Percentiles rank a stretch among this genome's conserved stretches.
Evolutionary conservation across 2,113 vertebrate genomes (phyloP).

Genomic region (Leptosomus discolor): DNA sequence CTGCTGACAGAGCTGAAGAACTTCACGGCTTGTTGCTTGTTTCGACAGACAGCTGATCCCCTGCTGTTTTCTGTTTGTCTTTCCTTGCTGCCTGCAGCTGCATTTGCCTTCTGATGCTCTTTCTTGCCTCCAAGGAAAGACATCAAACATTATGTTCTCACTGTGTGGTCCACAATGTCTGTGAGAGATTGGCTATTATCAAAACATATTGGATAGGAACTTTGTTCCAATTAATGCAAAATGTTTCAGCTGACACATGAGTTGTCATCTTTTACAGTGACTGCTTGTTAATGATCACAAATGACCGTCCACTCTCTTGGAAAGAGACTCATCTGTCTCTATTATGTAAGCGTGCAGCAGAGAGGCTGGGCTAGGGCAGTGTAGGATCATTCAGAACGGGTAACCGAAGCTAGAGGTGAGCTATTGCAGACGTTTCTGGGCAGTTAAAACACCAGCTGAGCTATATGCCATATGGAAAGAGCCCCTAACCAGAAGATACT

Average conservation of each 20-base stretch:
- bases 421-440: not conserved
- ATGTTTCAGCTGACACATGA: not conserved
- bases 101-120: not conserved
- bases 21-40: accelerated
- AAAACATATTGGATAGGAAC: slow-evolving; percentile 9
- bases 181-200: not conserved
- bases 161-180: not conserved
- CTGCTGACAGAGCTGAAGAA: not conserved
- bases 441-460: not conserved
- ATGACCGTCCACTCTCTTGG: not conserved
- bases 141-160: not conserved
- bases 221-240: not conserved
- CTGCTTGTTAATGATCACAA: slow-evolving; percentile 29
- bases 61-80: not conserved
- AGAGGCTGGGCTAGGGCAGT: not conserved
- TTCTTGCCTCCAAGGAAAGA: not conserved
- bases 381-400: not conserved
- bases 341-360: not conserved
- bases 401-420: not conserved
- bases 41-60: not conserved
- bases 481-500: not conserved
- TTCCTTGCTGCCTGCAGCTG: not conserved
- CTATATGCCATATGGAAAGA: not conserved
- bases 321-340: not conserved
- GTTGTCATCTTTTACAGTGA: not conserved